Percentiles rank a stretch among this genome's conserved stretches.
Conservation (phyloP, 2,888 invertebrate genomes). For the Micoletzkya japonica region DNA sequence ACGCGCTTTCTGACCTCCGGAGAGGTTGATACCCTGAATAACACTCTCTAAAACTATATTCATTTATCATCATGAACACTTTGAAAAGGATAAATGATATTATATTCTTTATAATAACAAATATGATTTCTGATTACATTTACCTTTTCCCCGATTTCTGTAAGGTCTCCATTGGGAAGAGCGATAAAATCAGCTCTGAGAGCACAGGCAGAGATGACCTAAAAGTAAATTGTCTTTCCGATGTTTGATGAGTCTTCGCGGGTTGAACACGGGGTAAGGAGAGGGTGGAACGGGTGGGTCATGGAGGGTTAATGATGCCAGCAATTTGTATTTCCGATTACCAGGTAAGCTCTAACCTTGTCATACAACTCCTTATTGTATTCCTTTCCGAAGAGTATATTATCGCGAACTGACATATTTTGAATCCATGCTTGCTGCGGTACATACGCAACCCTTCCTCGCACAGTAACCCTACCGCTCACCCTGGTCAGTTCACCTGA, state of each 20-base stretch:
- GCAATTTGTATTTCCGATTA: not conserved
- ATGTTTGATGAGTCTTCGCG: not conserved
- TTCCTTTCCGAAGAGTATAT: slow-evolving; percentile 77
- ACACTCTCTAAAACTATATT: not conserved
- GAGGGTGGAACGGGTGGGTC: too few species aligned
- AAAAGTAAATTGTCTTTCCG: not conserved
- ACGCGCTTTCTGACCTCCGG: slow-evolving; percentile 90
- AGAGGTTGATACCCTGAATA: slow-evolving; percentile 79
- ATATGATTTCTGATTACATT: slow-evolving; percentile 33
- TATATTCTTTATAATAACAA: not conserved
- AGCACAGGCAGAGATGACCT: slow-evolving; percentile 86
- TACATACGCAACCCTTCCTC: slow-evolving; percentile 78
- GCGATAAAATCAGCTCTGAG: slow-evolving; percentile 87
- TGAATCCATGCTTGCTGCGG: slow-evolving; percentile 80
- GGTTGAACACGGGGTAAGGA: not conserved
- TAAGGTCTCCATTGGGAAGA: slow-evolving; percentile 84
- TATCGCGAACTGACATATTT: slow-evolving; percentile 75
- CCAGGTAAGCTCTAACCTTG: not conserved
- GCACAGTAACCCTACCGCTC: slow-evolving; percentile 47
- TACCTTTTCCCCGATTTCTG: slow-evolving; percentile 95
- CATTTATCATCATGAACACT: not conserved
- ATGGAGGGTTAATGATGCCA: too few species aligned
- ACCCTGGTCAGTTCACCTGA: slow-evolving; percentile 53
- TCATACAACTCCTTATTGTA: slow-evolving; percentile 47
- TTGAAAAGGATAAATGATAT: not conserved